Base-by-base conservation (phyloP, 2,888 invertebrate species). In the Pedicia rivosa region DNA sequence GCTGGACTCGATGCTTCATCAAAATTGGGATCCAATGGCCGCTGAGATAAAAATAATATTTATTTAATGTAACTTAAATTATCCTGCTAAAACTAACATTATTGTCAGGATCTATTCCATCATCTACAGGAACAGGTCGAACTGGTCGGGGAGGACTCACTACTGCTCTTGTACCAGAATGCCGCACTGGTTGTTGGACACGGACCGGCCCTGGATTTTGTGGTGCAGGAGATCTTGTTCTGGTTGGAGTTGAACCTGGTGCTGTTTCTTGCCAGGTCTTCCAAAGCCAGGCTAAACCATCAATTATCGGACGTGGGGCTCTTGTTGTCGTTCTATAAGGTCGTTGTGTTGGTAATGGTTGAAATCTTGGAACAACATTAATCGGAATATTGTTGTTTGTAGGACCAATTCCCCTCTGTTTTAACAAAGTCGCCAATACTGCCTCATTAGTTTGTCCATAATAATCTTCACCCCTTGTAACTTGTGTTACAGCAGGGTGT, bases 371-470 rank as follows among this genome's bases (percentile, higher is more conserved):
- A 13, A 32, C 47, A 50, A 55, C 51, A 40, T 50, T 49, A 17
- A 50, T 40, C 22, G 51, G 53, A n/a, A 55, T 39, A 31, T 50
- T 50, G 40, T 51, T 50, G 22, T 50, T 75, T n/a, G 71, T 66
- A 4, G 80, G 78, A 40, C 73, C 76, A 46, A 79, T 77, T 27
- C 78, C 78, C 51, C 76, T 72, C 48, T 77, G 72, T 57, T 78
- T 78, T 34, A 79, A 59, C 37, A 78, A 57, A 3, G 77, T 74
- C 1, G 78, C 78, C 17, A 79, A 62, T 42, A 79, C 59, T 2
- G 78, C 78, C 42, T 78, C 78, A 47, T 76, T 72, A 40, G 70
- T 70, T 47, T 71, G 69, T 10, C 74, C 74, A 39, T 65, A 71
- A n/a, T 44, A 42, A 30, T 43, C 44, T 12, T 35, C 25, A 12